These are phyloP conservation scores for Aplodontia rufa DNA, from an alignment of 2,113 vertebrate species.

Conservation along the genomic window DNA sequence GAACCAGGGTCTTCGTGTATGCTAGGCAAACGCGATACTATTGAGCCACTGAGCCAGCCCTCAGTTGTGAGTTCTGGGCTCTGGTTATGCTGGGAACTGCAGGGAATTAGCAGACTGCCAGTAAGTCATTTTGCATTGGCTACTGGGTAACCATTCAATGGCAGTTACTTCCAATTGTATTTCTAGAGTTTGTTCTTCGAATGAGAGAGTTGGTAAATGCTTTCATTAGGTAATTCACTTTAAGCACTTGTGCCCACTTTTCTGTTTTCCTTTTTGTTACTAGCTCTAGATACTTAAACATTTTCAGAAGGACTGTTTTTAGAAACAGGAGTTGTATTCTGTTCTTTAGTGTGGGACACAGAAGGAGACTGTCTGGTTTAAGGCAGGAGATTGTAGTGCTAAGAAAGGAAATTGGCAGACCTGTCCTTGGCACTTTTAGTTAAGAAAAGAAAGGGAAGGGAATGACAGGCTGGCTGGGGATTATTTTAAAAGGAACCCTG, in stretches of 20 bases:
- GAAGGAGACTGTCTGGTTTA: constrained; percentile 61
- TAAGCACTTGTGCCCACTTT: not conserved
- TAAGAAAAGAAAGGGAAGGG: constrained; percentile 48
- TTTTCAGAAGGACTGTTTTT: constrained; percentile 36
- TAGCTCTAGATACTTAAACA: not conserved
- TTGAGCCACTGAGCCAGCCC: too few species aligned
- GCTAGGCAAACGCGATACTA: too few species aligned
- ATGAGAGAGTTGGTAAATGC: not conserved
- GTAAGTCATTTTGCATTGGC: constrained; percentile 35
- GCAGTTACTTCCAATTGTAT: not conserved
- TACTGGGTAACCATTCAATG: not conserved
- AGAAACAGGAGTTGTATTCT: constrained; percentile 53
- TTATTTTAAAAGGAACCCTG: constrained; percentile 34
- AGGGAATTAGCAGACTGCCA: constrained; percentile 37
- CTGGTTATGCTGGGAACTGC: not conserved
- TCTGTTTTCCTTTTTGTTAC: constrained; percentile 30
- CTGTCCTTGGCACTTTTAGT: constrained; percentile 35
- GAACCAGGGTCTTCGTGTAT: too few species aligned
- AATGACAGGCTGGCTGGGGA: constrained; percentile 7
- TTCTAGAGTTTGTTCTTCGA: constrained; percentile 50
- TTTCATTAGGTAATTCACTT: constrained; percentile 47
- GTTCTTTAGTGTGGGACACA: constrained; percentile 52
- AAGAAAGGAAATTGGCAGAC: constrained; percentile 58
- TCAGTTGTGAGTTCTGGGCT: constrained; percentile 1
- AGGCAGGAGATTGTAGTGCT: constrained; percentile 56